Percentiles rank a stretch among this genome's conserved stretches.
Conservation (phyloP, 1,140 invertebrate species). For the Papilio xuthus region DNA sequence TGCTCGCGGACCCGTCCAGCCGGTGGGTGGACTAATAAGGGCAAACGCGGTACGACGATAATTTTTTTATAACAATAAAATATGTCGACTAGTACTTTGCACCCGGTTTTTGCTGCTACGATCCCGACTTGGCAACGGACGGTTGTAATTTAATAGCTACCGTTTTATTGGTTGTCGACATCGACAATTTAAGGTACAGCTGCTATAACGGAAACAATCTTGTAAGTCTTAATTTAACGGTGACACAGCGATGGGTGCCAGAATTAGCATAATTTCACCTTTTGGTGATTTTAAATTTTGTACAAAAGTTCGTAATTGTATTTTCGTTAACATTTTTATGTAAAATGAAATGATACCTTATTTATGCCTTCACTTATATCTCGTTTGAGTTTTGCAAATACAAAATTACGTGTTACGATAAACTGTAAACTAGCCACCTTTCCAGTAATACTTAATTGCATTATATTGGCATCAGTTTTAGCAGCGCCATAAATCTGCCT, state of each 20-base stretch:
- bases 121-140: conserved; percentile 48
- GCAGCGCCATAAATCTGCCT: neutral
- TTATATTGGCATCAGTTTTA: neutral
- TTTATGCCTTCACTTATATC: neutral
- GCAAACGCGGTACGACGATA: conserved; percentile 62
- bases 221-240: neutral
- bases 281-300: neutral
- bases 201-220: neutral
- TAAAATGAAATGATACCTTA: neutral
- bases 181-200: conserved; percentile 18
- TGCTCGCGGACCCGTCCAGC: conserved; percentile 59
- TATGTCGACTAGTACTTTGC: conserved; percentile 62
- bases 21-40: conserved; percentile 68
- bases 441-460: neutral
- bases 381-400: neutral
- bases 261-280: conserved; percentile 13
- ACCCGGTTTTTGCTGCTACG: conserved; percentile 54
- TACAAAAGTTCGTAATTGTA: neutral
- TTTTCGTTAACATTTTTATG: neutral
- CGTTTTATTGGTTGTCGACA: neutral
- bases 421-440: neutral
- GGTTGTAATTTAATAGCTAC: conserved; percentile 25
- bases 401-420: neutral
- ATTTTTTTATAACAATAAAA: conserved; percentile 51
- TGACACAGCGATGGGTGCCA: neutral